Evolutionary conservation across 2,888 invertebrate species (phyloP), one percentile per base, ranked within the genome.

Genomic region (Callyntrura sp.): DNA sequence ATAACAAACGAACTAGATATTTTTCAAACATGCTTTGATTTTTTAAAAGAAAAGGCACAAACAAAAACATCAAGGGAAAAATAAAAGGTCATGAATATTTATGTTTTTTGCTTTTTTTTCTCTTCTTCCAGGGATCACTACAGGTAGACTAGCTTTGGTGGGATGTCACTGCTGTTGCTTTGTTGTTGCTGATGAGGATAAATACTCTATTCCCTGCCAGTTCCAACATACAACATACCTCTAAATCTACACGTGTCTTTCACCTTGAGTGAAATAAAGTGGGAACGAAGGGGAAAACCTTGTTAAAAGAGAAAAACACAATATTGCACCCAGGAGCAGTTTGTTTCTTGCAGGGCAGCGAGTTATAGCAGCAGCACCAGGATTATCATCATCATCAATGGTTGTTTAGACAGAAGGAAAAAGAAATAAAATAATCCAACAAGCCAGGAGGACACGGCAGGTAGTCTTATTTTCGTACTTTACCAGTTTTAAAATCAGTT

Each of bases 401-500:
- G n/a, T 8, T 88, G 89, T 88, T 90, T 88, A 78, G 90, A 90
- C 90, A 85, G 85, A 79, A 84, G 82, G 65, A 17, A 65, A 51
- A 65, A 45, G 55, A 62, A 82, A 83, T 82, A 83, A 89, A 89
- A 79, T 78, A 55, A 89, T 83, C 84, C 28, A 78, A 79, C 89
- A 68, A 88, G 89, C 85, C 60, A 85, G 68, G 85, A 82, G 83
- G 62, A 82, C 90, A 81, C 91, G 45, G 91, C 91, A 91, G 91
- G 91, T 81, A 90, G 92, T 91, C 91, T 65, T 79, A 60, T 87
- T 83, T 87, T 81, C 87, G 87, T 87, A 87, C 87, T 87, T 87
- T 87, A 87, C 87, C 60, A 48, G 82, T 82, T 87, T 87, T 70
- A 83, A 28, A 88, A 68, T 81, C 35, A 73, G 70, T n/a, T n/a